phyloP scores from a whole-genome alignment of 2,888 invertebrate species.

The Koerneria pararmatus region DNA sequence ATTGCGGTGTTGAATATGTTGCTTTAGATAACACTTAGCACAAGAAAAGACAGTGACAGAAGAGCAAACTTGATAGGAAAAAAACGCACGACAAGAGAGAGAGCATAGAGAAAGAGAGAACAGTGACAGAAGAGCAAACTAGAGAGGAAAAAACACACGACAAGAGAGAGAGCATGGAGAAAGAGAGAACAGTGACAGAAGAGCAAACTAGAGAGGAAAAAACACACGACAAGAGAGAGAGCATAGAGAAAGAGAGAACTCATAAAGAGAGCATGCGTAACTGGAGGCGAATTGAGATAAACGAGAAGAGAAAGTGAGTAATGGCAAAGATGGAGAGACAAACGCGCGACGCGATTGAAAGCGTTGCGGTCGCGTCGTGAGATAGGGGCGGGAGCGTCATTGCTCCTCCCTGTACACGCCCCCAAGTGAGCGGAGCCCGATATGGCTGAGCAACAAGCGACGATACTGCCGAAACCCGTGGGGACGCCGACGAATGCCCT shows the following conservation, averaged over 20 bases:
- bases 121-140: no score
- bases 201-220: background rate
- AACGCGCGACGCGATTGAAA: conserved; percentile 12
- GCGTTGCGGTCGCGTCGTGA: conserved; percentile 3
- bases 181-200: background rate
- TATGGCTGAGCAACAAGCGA: conserved; percentile 25
- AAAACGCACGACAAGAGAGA: no score
- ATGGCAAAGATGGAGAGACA: background rate
- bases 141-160: no score
- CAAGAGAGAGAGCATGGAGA: no score
- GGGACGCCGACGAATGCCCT: background rate
- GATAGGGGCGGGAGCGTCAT: conserved; percentile 2
- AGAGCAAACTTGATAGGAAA: no score
- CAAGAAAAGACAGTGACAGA: no score
- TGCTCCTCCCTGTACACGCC: conserved; percentile 18
- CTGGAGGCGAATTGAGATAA: no score
- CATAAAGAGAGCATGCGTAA: background rate
- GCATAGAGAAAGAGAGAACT: background rate
- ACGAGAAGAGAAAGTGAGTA: background rate
- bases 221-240: background rate
- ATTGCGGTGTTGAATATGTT: no score
- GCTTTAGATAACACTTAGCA: no score
- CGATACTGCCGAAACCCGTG: conserved; percentile 28
- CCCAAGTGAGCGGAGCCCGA: conserved; percentile 19
- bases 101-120: no score